Base-by-base conservation (phyloP, 2,113 vertebrate genomes). In the Corythornis vintsioides region DNA sequence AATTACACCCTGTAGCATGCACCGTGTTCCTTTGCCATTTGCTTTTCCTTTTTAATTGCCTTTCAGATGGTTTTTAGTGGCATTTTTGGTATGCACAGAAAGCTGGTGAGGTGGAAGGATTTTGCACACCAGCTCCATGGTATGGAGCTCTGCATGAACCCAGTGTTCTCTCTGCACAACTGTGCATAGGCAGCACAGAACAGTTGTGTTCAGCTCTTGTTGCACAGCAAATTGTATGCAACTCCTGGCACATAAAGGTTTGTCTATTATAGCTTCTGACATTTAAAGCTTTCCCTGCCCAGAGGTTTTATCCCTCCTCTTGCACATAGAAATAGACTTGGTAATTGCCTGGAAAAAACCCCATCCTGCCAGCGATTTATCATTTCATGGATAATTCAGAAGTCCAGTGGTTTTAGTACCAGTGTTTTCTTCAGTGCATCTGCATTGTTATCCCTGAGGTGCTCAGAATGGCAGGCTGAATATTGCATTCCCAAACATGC, bases 111-210 rank as follows among this genome's bases (percentile, higher is more conserved):
- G 55, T 52, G 26, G 66, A 83, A 94, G 87, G 28, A 76, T 91
- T 91, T 93, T 93, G 14, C 8, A 52, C 11, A 73, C 73, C 72
- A 79, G 50, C 28, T 83, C 79, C 14, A 47, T 84, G 65, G 84
- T 66, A 76, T 26, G 69, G 90, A 90, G 29, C 73, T 86, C 90
- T 78, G 48, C 57, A 55, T 59, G 86, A 87, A 76, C 31, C 7
- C 55, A 74, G 25, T 73, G 63, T 84, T 91, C 61, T 93, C 94
- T 93, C 92, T 63, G 35, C 78, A 82, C 20, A 86, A 82, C 55
- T 79, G 22, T 74, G 63, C 71, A 73, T 69, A 60, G 89, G 71
- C 28, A 75, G 38, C 74, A 70, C 52, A 50, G 92, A 88, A 47
- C 33, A 50, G 24, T 89, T 70, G 79, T 79, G 70, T 84, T 96